Conservation (phyloP, 2,113 vertebrate species). For the Onychostoma macrolepis region DNA sequence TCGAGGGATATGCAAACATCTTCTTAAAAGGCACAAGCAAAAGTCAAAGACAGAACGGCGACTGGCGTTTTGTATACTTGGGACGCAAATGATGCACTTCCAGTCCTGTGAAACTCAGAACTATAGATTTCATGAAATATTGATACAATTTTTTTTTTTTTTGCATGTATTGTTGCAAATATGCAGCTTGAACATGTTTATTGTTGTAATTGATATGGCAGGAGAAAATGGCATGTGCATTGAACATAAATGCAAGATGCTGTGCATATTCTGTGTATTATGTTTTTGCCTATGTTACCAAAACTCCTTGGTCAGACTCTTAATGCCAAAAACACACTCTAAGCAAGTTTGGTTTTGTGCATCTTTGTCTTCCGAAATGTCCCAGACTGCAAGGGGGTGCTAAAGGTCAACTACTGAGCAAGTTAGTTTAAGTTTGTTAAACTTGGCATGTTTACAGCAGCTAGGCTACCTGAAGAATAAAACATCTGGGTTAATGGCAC, state of each 20-base stretch:
- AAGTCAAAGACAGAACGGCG: constrained; percentile 44
- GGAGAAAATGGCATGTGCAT: constrained; percentile 68
- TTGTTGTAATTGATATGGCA: constrained; percentile 43
- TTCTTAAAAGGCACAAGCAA: constrained; percentile 62
- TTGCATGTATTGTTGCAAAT: constrained; percentile 29
- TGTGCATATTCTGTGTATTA: constrained; percentile 73
- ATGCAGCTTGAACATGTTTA: constrained; percentile 7
- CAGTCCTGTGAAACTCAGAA: constrained; percentile 41
- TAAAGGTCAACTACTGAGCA: not conserved
- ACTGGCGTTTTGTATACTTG: constrained; percentile 32
- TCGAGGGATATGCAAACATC: constrained; percentile 56
- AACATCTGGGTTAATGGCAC: not conserved
- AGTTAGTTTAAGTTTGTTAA: constrained; percentile 14
- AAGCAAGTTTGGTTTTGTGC: not conserved
- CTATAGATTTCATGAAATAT: constrained; percentile 11
- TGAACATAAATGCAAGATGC: constrained; percentile 70
- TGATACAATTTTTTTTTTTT: not conserved
- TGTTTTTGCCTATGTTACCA: constrained; percentile 61
- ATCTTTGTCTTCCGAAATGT: not conserved
- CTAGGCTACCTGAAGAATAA: not conserved
- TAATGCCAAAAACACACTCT: not conserved
- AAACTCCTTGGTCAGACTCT: constrained; percentile 29
- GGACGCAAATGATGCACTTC: constrained; percentile 17
- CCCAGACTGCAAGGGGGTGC: not conserved
- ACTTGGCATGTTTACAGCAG: constrained; percentile 21